Base-by-base conservation (phyloP, 2,113 vertebrate species). In the Pseudois nayaur region DNA sequence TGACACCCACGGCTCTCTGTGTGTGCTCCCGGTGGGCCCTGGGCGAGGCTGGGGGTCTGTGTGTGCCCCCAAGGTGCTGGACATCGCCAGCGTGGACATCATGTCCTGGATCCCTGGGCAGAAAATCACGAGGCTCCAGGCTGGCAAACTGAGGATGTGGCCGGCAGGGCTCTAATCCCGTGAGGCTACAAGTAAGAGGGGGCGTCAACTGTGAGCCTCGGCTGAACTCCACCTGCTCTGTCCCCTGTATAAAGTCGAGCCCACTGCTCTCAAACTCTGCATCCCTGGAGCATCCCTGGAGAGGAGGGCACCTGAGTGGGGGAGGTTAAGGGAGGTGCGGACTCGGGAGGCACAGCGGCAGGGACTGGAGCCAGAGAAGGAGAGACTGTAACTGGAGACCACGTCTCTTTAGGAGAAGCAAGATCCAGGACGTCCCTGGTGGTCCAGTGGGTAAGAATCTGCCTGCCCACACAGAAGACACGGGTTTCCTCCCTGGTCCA, bases 151-250 rank as follows among this genome's bases (percentile, higher is more conserved):
- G 36, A n/a, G 43, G 36, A 16, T 8, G 14, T 16, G 48, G 36
- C 23, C 14, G 0, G 33, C 33, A 8, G 29, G 15, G n/a, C 40
- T 31, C 6, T 29, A 5, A 5, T 23, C 23, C 13, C 0, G 0
- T 0, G 31, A 8, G 13, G 14, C 27, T 2, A 5, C 0, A 4
- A 52, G 16, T 33, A 27, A 0, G 1, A 0, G 54, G 6, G 12
- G 0, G 31, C 40, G 12, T 45, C 48, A 33, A 4, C 45, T 10
- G 40, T 10, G 79, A 45, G 1, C 71, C 71, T 8, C 1, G 4
- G 60, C 31, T 1, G 19, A 52, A 4, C 16, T 6, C n/a, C 3
- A 2, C 50, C 86, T 21, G 50, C 25, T 12, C 79, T 10, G 6
- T 13, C 17, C 57, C 45, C 54, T 36, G 8, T 4, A 64, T 29